Base-by-base conservation (phyloP, 2,113 vertebrate species). In the Pseudorasbora parva region DNA sequence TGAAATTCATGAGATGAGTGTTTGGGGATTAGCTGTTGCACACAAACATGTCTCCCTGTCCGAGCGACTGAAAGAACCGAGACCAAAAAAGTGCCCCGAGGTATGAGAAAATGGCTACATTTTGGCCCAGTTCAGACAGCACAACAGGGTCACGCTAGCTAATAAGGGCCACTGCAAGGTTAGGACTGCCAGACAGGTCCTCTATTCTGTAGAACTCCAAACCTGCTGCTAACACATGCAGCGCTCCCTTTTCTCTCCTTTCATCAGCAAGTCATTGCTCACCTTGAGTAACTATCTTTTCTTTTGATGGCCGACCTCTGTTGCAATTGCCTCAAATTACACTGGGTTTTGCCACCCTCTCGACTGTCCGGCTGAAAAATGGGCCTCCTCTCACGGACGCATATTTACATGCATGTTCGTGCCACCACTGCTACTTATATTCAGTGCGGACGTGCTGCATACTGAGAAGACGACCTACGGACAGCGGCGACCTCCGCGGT, bases 281-380 rank as follows among this genome's bases (percentile, higher is more conserved):
- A 84, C 78, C 60, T 75, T 84, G 83, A 87, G 47, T 68, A 87
- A 83, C 69, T 66, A 76, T 59, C 79, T 78, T 64, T 51, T 76
- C 5, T 37, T 33, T 74, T 75, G 84, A 80, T 57, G 68, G 49
- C 59, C 68, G n/a, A 73, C 27, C 88, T 60, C 85, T n/a, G 49
- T 85, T 88, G 88, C 87, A 84, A 86, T 88, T 85, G 76, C 88
- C 60, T 89, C 89, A 89, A 87, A 92, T 91, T 88, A 92, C 91
- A 93, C 92, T 86, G 87, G 90, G 86, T 81, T 84, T 86, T 25
- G 68, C 85, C 84, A 90, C 87, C 85, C 90, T 89, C 87, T 88
- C 87, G 89, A 91, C 84, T 85, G 89, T 87, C 88, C 77, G 82
- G 76, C 84, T 90, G 91, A 93, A 89, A 92, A 92, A 94, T 92